phyloP scores from a whole-genome alignment of 2,888 invertebrate species.

The Drosophila acutilabella region DNA sequence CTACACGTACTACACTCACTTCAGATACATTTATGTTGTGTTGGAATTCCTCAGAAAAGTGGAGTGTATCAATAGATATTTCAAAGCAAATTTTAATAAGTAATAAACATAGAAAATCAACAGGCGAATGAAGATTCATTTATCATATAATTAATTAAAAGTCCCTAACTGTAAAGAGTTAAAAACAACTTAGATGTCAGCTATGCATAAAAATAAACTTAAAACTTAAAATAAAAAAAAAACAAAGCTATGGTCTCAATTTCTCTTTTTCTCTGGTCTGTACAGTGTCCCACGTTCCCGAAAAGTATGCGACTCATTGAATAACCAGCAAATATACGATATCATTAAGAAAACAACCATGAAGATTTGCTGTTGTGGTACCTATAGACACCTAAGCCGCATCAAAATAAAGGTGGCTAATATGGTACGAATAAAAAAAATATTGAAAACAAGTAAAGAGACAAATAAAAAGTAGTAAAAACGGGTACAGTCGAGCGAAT shows the following conservation, averaged over 20 bases:
- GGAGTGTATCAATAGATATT: constrained; percentile 8
- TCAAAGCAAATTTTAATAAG: too few relatives aligned
- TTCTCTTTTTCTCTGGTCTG: constrained; percentile 12
- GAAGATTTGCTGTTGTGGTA: constrained; percentile 29
- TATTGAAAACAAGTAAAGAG: constrained; percentile 40
- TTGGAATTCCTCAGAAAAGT: constrained; percentile 35
- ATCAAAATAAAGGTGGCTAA: constrained; percentile 38
- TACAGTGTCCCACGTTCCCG: constrained; percentile 72
- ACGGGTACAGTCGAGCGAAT: too few relatives aligned
- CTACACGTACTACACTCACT: constrained; percentile 51
- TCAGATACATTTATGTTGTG: constrained; percentile 33
- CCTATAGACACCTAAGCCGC: constrained; percentile 36
- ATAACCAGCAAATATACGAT: constrained; percentile 52
- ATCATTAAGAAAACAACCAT: constrained; percentile 72
- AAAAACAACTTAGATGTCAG: not conserved
- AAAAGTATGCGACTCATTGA: constrained; percentile 52
- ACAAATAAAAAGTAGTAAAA: constrained; percentile 16
- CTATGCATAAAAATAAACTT: not conserved
- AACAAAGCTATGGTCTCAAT: not conserved
- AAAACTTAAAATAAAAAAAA: not conserved
- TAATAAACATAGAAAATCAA: too few relatives aligned
- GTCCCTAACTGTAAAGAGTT: too few relatives aligned
- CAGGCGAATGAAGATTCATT: too few relatives aligned
- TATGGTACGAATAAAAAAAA: constrained; percentile 34
- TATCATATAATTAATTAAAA: too few relatives aligned